Evolutionary conservation across 2,888 invertebrate species (phyloP), one percentile per base, ranked within the genome.

Genomic region (Caenorhabditis japonica): DNA sequence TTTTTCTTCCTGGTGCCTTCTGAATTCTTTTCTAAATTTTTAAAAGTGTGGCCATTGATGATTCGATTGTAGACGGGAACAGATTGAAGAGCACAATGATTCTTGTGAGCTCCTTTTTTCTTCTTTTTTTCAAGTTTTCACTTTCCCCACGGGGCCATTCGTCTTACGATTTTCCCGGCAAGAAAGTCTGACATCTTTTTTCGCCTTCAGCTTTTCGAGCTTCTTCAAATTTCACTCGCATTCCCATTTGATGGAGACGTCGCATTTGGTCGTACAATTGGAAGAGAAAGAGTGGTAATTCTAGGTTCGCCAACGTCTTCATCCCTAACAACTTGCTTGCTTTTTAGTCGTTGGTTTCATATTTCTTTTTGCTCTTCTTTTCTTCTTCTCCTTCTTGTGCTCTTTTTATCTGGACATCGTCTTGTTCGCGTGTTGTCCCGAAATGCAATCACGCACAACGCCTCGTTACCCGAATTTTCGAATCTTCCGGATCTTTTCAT

Each of bases 81-180:
- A 30, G 7, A 30, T 30, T n/a, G n/a, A n/a, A n/a, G n/a, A n/a
- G n/a, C n/a, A n/a, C n/a, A n/a, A n/a, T n/a, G n/a, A n/a, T n/a
- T n/a, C n/a, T n/a, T n/a, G n/a, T n/a, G n/a, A n/a, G n/a, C n/a
- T n/a, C n/a, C n/a, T n/a, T 41, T 60, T 39, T 51, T 41, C 56
- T 58, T 27, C 34, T 33, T 15, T 36, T 38, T 39, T 25, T 25
- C 15, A 4, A 23, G 15, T 49, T 38, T 52, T 38, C 36, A 43
- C 33, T 56, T 64, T 49, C 64, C 58, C 64, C 56, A 64, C 56
- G 64, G 64, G 64, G 64, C 64, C 55, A 64, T 64, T 64, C 64
- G 64, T 64, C 64, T 64, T 30, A 5, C 30, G 30, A 30, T 10
- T 7, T 39, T 21, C 38, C 17, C 34, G 41, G 64, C n/a, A n/a